A percentile compares a stretch with the other conserved stretches of the same genome.
These are phyloP conservation scores for Sminthopsis crassicaudata DNA, from an alignment of 2,113 vertebrate species.

Conservation along the genomic window DNA sequence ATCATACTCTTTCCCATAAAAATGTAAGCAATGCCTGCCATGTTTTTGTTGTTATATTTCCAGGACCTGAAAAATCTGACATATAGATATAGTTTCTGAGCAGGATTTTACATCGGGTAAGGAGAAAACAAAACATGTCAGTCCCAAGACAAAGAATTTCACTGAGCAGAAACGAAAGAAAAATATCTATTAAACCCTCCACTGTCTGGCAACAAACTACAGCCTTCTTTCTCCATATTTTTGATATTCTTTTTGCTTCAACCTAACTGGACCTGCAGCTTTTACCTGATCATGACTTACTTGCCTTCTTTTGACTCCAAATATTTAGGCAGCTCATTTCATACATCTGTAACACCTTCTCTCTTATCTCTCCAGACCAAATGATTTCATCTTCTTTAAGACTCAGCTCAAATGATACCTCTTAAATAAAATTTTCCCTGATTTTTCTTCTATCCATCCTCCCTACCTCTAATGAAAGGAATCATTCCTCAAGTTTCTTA, in stretches of 20 bases:
- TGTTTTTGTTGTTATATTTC: not conserved
- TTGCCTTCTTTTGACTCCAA: not conserved
- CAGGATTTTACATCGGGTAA: not conserved
- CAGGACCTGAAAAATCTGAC: too few species aligned
- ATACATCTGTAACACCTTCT: not conserved
- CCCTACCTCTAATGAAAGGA: not conserved
- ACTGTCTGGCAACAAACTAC: not conserved
- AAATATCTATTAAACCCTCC: not conserved
- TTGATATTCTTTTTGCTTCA: not conserved
- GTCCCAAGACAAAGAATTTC: not conserved
- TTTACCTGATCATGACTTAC: not conserved
- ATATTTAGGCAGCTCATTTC: not conserved
- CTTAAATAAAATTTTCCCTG: not conserved
- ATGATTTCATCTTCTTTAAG: not conserved
- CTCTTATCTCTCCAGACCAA: not conserved
- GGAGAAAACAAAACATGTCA: not conserved
- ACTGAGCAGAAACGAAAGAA: not conserved
- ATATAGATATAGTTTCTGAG: not conserved
- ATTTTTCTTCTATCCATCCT: not conserved
- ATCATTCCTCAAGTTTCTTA: not conserved
- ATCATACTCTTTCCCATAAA: not conserved
- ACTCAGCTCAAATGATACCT: not conserved
- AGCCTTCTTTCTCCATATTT: not conserved
- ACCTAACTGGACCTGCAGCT: not conserved
- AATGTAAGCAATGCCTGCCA: not conserved